Conservation (phyloP, 1,140 invertebrate genomes). For the Lanistes nyassanus region DNA sequence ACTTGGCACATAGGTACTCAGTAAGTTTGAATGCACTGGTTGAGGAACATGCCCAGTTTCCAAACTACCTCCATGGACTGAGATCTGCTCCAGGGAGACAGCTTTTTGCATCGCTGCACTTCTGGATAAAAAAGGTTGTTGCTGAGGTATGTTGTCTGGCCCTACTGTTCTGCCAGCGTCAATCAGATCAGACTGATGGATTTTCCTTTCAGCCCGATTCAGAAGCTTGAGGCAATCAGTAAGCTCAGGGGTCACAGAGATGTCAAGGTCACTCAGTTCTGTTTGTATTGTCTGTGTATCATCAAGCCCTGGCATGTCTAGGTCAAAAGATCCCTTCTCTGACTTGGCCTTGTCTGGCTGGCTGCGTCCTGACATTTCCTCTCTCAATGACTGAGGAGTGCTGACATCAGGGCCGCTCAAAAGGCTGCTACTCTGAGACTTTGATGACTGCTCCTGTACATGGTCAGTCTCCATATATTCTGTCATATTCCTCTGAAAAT, state of each 20-base stretch:
- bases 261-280: constrained; percentile 56
- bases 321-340: constrained; percentile 13
- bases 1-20: not conserved
- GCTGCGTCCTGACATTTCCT: no score
- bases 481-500: no score
- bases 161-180: not conserved
- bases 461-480: no score
- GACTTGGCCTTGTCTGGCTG: not conserved
- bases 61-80: not conserved
- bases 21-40: not conserved
- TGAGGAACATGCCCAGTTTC: not conserved
- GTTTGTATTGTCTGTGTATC: constrained; percentile 52
- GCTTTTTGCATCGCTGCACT: not conserved
- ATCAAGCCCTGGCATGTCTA: constrained; percentile 40
- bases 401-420: no score
- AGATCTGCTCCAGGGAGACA: no score
- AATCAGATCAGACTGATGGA: constrained; percentile 20
- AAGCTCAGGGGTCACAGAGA: constrained; percentile 62
- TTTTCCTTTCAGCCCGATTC: constrained; percentile 62
- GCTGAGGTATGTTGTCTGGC: not conserved
- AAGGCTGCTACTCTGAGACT: no score
- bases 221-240: constrained; percentile 63
- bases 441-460: no score
- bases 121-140: not conserved
- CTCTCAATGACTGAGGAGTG: no score